phyloP scores from a whole-genome alignment of 2,113 vertebrate genomes.

The Dromaius novaehollandiae region DNA sequence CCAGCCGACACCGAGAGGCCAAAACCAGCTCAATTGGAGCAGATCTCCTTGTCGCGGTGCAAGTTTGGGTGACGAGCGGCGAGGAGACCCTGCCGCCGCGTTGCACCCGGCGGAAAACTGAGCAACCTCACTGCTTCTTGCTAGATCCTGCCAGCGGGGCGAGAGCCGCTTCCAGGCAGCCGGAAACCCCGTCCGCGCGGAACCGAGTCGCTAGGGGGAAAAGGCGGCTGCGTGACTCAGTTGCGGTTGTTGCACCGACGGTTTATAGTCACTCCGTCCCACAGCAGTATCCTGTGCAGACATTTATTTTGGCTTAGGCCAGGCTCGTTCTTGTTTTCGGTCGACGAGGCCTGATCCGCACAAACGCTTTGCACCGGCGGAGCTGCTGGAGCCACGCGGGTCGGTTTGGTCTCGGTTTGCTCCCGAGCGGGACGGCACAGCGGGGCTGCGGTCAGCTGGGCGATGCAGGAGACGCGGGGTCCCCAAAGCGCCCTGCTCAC shows the following conservation, averaged over 20 bases:
- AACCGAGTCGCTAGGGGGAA: not conserved
- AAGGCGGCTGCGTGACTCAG: not conserved
- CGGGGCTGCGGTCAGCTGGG: not conserved
- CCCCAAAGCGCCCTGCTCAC: not conserved
- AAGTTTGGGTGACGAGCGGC: not conserved
- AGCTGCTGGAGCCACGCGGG: accelerated
- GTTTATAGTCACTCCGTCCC: not conserved
- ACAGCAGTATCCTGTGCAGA: conserved; percentile 25
- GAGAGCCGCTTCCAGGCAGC: not conserved
- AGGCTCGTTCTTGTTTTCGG: not conserved
- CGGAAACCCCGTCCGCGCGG: not conserved
- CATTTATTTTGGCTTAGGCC: conserved; percentile 32
- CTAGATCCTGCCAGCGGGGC: not conserved
- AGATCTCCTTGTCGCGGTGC: accelerated
- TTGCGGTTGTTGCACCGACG: not conserved
- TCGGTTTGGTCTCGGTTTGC: not conserved
- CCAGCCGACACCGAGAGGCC: accelerated
- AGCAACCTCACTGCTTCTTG: not conserved
- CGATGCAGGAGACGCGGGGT: not conserved
- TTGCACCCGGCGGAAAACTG: not conserved
- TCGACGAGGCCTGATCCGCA: not conserved
- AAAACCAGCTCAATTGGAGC: not conserved
- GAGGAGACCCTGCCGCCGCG: not conserved
- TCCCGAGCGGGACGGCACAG: not conserved
- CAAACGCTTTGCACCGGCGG: accelerated